Base-by-base conservation (phyloP, 2,113 vertebrate species). In the Dinomys branickii region DNA sequence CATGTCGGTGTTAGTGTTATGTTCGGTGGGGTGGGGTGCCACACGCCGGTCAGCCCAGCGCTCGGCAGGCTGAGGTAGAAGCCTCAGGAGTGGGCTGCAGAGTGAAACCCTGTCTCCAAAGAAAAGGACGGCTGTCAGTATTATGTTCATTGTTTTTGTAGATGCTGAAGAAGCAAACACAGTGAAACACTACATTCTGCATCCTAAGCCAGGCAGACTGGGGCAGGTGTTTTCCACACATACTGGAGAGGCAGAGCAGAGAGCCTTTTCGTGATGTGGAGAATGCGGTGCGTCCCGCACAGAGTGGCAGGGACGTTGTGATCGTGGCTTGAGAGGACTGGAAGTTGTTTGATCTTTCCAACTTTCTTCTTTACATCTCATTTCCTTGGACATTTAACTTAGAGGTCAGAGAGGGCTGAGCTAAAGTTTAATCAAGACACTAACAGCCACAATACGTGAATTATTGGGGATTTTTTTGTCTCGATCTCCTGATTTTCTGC, bases 221-320 rank as follows among this genome's bases (percentile, higher is more conserved):
- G 88, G 4, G 30, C 54, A n/a, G 63, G 44, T 54, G 73, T 77
- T 61, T 26, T 9, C 54, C 41, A 33, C n/a, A 58, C 24, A 5
- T n/a, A 35, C 35, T 85, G 83, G 82, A 78, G 59, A 96, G 56
- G 85, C 81, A 78, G 38, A 8, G 69, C 71, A 10, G 56, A 33
- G 26, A 69, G 44, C 4, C 41, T 73, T 83, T 67, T 58, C 22
- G 52, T 47, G 24, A n/a, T 56, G 17, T 20, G 90, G 47, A 22
- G 65, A 56, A 1, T 22, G 69, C 11, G 4, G n/a, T 44, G 41
- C 41, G 35, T 24, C 8, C 73, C 13, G 5, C 65, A 20, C 28
- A 14, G 54, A 56, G 44, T 0, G 6, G 12, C 59, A 54, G 41
- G 14, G 5, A 26, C 7, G 0, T 11, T 9, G 35, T 33, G 24